Conservation (phyloP, 2,797 vertebrate species). For the Lepus oiostolus region DNA sequence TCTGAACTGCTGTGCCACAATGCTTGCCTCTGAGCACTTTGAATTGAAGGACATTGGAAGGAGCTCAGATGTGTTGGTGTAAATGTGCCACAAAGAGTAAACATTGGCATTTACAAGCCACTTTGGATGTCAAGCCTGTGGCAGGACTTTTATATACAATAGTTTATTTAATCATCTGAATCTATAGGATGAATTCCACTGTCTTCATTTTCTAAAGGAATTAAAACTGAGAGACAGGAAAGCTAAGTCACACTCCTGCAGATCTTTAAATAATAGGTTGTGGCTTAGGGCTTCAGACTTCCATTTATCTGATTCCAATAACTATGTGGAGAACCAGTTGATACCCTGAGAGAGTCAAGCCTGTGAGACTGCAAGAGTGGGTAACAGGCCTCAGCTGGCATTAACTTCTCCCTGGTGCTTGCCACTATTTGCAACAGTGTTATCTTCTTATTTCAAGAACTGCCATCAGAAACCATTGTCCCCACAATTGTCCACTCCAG, state of each 20-base stretch:
- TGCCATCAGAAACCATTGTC: neutral
- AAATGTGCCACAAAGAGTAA: neutral
- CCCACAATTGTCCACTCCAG: neutral
- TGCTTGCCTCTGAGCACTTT: neutral
- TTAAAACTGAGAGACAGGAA: neutral
- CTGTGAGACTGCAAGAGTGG: neutral
- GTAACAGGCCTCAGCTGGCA: neutral
- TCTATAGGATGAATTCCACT: neutral
- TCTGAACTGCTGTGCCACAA: too few relatives aligned
- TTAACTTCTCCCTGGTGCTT: neutral
- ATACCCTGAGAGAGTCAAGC: neutral
- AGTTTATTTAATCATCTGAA: conserved; percentile 28
- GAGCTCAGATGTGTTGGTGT: neutral
- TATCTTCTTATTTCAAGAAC: neutral
- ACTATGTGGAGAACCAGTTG: neutral
- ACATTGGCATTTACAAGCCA: neutral
- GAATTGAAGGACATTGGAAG: neutral
- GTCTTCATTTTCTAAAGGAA: neutral
- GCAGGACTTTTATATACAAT: neutral
- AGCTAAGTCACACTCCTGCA: neutral
- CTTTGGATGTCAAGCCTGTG: neutral
- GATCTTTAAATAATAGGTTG: neutral
- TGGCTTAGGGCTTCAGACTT: neutral
- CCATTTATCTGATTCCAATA: neutral
- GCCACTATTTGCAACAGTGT: neutral